phyloP scores from a whole-genome alignment of 2,888 invertebrate species.

The Leptopilina syphax region DNA sequence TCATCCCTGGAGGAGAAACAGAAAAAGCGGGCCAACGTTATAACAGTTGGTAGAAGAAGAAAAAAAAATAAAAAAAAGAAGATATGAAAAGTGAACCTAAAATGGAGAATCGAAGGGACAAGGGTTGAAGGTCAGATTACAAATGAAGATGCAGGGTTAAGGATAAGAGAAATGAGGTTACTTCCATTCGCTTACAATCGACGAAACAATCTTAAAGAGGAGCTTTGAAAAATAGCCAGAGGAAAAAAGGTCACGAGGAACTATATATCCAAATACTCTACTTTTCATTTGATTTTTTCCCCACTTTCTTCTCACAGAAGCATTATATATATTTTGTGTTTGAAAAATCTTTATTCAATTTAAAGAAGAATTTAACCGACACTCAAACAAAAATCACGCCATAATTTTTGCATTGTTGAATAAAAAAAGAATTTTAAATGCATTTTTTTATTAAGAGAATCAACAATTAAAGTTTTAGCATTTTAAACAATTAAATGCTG shows the following conservation, averaged over 20 bases:
- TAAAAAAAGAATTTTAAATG: no score
- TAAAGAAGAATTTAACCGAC: no score
- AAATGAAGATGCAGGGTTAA: conserved; percentile 19
- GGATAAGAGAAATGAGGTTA: conserved; percentile 26
- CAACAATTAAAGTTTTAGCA: no score
- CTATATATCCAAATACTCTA: background rate
- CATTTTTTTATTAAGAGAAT: no score
- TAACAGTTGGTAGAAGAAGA: background rate
- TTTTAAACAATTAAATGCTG: no score
- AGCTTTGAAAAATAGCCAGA: background rate
- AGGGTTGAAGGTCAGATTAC: conserved; percentile 17
- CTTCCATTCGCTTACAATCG: background rate
- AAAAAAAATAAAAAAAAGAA: background rate
- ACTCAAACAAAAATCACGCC: no score
- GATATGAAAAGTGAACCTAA: background rate
- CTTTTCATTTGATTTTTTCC: background rate
- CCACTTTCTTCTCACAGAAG: background rate
- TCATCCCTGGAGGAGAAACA: background rate
- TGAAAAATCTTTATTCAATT: background rate
- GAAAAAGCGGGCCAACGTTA: conserved; percentile 5
- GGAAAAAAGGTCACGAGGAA: conserved; percentile 13
- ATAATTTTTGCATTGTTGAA: no score
- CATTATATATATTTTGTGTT: background rate
- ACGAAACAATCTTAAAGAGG: conserved; percentile 4
- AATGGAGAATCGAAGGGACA: conserved; percentile 11